Conservation (phyloP, 1,140 invertebrate genomes). For the Pseudomyrmex concolor region DNA sequence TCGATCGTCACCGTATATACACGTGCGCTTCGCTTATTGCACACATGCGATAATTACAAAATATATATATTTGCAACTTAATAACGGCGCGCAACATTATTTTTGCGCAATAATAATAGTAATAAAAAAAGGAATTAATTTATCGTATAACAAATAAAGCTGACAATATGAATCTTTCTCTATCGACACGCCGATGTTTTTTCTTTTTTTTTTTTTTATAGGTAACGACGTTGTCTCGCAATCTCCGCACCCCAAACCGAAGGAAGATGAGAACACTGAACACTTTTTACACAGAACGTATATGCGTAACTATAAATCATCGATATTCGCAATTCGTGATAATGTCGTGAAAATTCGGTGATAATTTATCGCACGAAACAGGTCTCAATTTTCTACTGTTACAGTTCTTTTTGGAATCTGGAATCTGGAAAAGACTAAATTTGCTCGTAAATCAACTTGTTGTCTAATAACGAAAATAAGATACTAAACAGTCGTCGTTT, state of each 20-base stretch:
- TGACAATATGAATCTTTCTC: not conserved
- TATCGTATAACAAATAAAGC: not conserved
- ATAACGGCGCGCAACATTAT: slow-evolving; percentile 5
- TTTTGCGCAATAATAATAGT: not conserved
- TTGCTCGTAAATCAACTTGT: slow-evolving; percentile 15
- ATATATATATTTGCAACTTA: not conserved
- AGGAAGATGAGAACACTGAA: slow-evolving; percentile 11
- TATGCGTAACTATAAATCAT: not conserved
- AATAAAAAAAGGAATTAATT: not conserved
- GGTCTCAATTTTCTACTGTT: not conserved
- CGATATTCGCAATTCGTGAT: slow-evolving; percentile 12
- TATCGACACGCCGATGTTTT: not conserved
- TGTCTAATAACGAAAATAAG: slow-evolving; percentile 19
- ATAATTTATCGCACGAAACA: slow-evolving; percentile 14
- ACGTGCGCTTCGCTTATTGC: not conserved
- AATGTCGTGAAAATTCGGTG: slow-evolving; percentile 11
- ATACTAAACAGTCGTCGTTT: not conserved
- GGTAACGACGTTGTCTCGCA: slow-evolving; percentile 14
- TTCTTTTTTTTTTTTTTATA: slow-evolving; percentile 6
- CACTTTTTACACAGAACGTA: too few relatives aligned
- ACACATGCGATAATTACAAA: not conserved
- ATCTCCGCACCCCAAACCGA: not conserved
- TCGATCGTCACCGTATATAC: slow-evolving; percentile 8
- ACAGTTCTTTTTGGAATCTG: not conserved
- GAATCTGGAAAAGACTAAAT: not conserved